Conservation (phyloP, 2,888 invertebrate species). For the Cylindroiulus punctatus region DNA sequence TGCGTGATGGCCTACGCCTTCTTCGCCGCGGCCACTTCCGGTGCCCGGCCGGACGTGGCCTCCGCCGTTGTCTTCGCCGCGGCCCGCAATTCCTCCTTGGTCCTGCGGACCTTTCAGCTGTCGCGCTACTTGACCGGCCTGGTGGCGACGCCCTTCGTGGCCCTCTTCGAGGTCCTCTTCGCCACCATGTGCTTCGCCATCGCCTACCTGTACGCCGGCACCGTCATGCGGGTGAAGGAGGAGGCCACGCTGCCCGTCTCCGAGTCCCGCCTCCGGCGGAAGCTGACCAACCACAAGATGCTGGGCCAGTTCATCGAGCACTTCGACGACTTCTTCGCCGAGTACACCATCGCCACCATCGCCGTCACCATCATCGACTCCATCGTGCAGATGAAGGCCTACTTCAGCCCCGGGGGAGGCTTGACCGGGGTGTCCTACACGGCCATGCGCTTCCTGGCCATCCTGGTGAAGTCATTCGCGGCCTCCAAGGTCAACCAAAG, state of each 20-base stretch:
- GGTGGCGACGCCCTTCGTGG: not conserved
- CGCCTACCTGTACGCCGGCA: not conserved
- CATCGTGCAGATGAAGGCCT: not conserved
- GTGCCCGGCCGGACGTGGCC: not conserved
- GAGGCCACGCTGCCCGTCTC: not conserved
- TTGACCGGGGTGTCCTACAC: not conserved
- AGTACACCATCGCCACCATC: not conserved
- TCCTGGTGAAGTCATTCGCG: not conserved
- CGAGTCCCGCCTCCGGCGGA: not conserved
- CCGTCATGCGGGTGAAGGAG: not conserved
- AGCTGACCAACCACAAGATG: not conserved
- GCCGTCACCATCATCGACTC: not conserved
- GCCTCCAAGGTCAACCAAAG: constrained; percentile 17
- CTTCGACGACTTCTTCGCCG: constrained; percentile 14
- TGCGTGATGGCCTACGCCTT: not conserved
- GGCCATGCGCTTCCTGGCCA: not conserved
- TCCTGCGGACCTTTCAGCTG: not conserved
- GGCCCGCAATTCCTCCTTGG: not conserved
- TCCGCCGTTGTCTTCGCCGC: not conserved
- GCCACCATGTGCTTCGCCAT: not conserved
- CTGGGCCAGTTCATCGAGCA: not conserved
- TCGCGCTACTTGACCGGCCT: not conserved
- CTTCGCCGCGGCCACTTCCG: not conserved
- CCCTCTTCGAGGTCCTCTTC: not conserved
- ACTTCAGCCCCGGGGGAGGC: not conserved